phyloP scores from a whole-genome alignment of 2,888 invertebrate genomes.

The Euproctis similis region DNA sequence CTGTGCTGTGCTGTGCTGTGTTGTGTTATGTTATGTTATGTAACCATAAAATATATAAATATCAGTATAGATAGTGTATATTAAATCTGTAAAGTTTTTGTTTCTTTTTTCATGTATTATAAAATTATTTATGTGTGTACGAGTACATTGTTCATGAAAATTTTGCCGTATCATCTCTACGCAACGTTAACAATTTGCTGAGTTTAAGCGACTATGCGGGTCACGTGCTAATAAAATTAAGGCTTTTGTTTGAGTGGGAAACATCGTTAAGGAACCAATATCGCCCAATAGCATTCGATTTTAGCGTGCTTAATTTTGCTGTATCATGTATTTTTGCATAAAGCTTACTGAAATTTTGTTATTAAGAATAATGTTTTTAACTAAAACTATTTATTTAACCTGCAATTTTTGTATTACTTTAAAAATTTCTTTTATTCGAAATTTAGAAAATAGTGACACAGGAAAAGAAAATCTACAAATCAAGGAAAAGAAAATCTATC shows the following conservation, averaged over 20 bases:
- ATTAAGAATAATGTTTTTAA: background rate
- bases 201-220: constrained; percentile 33
- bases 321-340: constrained; percentile 2
- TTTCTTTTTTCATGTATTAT: too few species aligned
- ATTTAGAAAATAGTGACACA: background rate
- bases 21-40: too few species aligned
- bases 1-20: too few species aligned
- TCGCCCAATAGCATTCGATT: constrained; percentile 28
- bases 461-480: background rate
- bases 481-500: too few species aligned
- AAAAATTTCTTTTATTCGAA: too few species aligned
- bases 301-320: constrained; percentile 24
- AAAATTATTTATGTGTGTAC: too few species aligned
- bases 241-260: constrained; percentile 42
- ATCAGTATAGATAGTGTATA: too few species aligned
- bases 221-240: constrained; percentile 47
- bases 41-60: too few species aligned
- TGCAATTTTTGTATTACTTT: too few species aligned
- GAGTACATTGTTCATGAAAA: constrained; percentile 1
- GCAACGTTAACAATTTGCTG: constrained; percentile 22
- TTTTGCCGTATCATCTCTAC: constrained; percentile 7
- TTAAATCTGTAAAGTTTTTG: too few species aligned
- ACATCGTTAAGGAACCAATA: constrained; percentile 49
- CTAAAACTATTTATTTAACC: too few species aligned
- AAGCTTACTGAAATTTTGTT: background rate